phyloP scores from a whole-genome alignment of 2,797 vertebrate species.

The Esox lucius region DNA sequence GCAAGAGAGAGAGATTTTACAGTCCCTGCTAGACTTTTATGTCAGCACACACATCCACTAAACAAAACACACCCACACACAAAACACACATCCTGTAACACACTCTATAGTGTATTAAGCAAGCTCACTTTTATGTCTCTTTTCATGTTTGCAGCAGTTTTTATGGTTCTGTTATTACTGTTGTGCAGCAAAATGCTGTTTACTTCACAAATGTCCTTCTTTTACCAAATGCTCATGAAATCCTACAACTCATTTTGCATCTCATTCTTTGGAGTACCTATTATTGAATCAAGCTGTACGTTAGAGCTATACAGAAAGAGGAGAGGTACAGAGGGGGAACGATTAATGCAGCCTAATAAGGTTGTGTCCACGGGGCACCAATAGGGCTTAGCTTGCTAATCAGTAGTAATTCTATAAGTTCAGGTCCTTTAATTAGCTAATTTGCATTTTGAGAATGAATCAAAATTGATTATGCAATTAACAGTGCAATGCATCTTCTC shows the following conservation, averaged over 20 bases:
- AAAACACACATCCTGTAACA: neutral
- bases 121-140: neutral
- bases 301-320: slow-evolving; percentile 43
- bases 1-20: no score
- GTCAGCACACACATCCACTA: neutral
- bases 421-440: slow-evolving; percentile 76
- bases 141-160: neutral
- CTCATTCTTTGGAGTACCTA: slow-evolving; percentile 32
- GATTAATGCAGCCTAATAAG: slow-evolving; percentile 67
- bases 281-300: slow-evolving; percentile 48
- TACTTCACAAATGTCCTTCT: slow-evolving; percentile 10
- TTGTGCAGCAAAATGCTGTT: neutral
- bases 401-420: slow-evolving; percentile 77
- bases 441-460: slow-evolving; percentile 80
- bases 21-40: neutral
- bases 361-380: slow-evolving; percentile 56
- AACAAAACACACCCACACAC: neutral
- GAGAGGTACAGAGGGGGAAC: slow-evolving; percentile 40
- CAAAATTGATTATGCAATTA: slow-evolving; percentile 79
- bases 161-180: neutral
- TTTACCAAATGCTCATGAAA: slow-evolving; percentile 24
- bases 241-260: slow-evolving; percentile 5
- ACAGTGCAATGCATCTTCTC: slow-evolving; percentile 68
- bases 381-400: slow-evolving; percentile 75
- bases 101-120: neutral